These are phyloP conservation scores for Pagrus major DNA, from an alignment of 2,113 vertebrate species.

Conservation along the genomic window DNA sequence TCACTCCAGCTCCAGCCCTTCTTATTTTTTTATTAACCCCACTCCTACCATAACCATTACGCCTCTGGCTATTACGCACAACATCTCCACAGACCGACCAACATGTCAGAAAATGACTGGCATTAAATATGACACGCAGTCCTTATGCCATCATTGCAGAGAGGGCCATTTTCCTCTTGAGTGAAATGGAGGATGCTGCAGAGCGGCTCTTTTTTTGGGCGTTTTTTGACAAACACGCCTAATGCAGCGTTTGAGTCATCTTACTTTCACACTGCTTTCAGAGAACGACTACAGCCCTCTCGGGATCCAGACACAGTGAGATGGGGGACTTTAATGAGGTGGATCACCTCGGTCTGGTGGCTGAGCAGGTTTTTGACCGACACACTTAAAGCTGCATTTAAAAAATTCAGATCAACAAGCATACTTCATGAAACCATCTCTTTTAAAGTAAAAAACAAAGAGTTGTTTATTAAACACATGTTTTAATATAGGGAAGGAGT, in stretches of 20 bases:
- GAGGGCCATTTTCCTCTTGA: constrained; percentile 66
- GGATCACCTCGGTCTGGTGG: constrained; percentile 26
- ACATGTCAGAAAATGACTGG: constrained; percentile 69
- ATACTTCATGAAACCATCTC: too few species aligned
- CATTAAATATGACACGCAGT: constrained; percentile 72
- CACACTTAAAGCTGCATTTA: constrained; percentile 4
- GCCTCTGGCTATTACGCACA: constrained; percentile 53
- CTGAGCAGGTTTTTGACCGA: background rate
- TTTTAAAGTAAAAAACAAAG: too few species aligned
- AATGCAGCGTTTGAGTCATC: constrained; percentile 47
- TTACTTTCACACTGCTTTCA: constrained; percentile 23
- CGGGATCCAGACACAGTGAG: background rate
- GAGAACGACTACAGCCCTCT: constrained; percentile 19
- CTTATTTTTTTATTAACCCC: constrained; percentile 68
- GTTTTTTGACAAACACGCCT: constrained; percentile 35
- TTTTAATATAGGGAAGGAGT: too few species aligned
- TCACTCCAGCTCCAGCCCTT: constrained; percentile 39
- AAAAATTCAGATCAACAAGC: constrained; percentile 30
- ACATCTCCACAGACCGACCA: constrained; percentile 47
- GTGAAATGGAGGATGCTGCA: constrained; percentile 44
- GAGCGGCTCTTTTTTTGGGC: constrained; percentile 24
- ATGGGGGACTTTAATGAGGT: background rate
- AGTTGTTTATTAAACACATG: too few species aligned
- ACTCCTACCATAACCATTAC: constrained; percentile 58
- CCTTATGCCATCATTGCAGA: constrained; percentile 56